Percentiles rank a stretch among this genome's conserved stretches.
Evolutionary conservation across 2,113 vertebrate genomes (phyloP).

Genomic region (Hoplias malabaricus): DNA sequence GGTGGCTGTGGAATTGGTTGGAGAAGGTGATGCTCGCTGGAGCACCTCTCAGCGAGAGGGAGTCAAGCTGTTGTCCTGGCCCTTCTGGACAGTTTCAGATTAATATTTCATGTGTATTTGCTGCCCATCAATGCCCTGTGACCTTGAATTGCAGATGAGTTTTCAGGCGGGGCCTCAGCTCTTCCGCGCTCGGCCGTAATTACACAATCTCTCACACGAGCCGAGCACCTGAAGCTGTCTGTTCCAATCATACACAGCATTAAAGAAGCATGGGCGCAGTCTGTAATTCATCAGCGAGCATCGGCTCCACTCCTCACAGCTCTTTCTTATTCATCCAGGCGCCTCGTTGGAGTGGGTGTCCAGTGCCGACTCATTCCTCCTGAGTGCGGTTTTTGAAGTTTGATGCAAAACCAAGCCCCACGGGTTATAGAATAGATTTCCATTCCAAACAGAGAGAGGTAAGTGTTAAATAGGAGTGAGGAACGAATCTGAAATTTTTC

Average conservation of each 20-base stretch:
- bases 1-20: constrained; percentile 13
- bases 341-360: not conserved
- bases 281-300: constrained; percentile 14
- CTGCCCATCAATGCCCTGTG: constrained; percentile 32
- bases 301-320: not conserved
- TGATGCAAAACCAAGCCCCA: not conserved
- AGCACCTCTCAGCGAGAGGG: constrained; percentile 2
- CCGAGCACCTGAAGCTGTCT: constrained; percentile 30
- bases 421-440: constrained; percentile 3
- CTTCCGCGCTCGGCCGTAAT: not conserved
- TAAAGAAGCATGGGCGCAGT: constrained; percentile 3
- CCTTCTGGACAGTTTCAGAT: constrained; percentile 50
- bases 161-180: constrained; percentile 24
- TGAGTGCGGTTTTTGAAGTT: not conserved
- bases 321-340: not conserved
- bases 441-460: not conserved
- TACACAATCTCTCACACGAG: not conserved
- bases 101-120: constrained; percentile 56
- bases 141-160: constrained; percentile 45
- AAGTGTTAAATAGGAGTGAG: not conserved
- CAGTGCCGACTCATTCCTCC: not conserved
- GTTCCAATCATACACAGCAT: constrained; percentile 21
- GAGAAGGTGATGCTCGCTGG: not conserved
- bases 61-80: constrained; percentile 21
- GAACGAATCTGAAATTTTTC: not conserved